phyloP scores from a whole-genome alignment of 2,113 vertebrate genomes.

The Larimichthys polyactis region DNA sequence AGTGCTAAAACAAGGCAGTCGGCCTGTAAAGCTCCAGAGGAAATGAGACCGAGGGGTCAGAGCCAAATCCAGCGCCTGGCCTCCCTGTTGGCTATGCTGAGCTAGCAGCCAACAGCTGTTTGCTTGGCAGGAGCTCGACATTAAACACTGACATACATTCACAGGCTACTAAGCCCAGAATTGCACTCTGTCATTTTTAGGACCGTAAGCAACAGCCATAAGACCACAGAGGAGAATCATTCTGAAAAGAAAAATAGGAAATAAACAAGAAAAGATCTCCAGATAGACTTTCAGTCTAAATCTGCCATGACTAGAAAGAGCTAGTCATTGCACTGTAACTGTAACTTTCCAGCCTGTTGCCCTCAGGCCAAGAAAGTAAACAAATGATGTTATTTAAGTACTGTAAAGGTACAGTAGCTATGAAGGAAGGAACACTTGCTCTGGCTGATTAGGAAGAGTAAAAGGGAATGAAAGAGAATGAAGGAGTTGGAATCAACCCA shows the following conservation, averaged over 20 bases:
- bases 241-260: background rate
- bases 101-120: slow-evolving; percentile 55
- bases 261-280: slow-evolving; percentile 10
- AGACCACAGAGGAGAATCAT: slow-evolving; percentile 3
- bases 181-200: slow-evolving; percentile 19
- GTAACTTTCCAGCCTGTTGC: slow-evolving; percentile 10
- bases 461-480: background rate
- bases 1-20: slow-evolving; percentile 20
- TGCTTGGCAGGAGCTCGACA: slow-evolving; percentile 40
- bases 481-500: background rate
- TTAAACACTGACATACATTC: slow-evolving; percentile 47
- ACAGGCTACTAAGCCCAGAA: slow-evolving; percentile 20
- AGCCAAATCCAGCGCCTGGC: slow-evolving; percentile 45
- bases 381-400: background rate
- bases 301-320: slow-evolving; percentile 2
- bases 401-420: background rate
- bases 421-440: background rate
- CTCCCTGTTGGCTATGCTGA: slow-evolving; percentile 23
- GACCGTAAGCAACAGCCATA: slow-evolving; percentile 3
- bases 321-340: background rate
- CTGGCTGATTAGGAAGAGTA: background rate
- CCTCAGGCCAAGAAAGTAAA: slow-evolving; percentile 21
- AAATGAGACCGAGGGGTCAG: slow-evolving; percentile 29
- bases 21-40: slow-evolving; percentile 32
- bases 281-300: slow-evolving; percentile 23